A percentile compares a stretch with the other conserved stretches of the same genome.
Conservation (phyloP, 2,113 vertebrate species). For the Apeltes quadracus region DNA sequence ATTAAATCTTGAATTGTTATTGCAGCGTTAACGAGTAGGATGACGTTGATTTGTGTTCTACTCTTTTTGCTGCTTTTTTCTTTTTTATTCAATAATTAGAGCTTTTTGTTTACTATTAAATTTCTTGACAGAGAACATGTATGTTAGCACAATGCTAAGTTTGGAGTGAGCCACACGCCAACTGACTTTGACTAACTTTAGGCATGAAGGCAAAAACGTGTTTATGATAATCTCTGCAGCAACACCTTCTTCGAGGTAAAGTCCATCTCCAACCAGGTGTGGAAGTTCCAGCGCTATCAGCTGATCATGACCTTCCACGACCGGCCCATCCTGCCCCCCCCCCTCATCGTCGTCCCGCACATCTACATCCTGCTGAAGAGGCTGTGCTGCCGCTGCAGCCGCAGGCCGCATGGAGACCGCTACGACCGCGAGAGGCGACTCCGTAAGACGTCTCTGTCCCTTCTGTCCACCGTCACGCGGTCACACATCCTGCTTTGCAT, state of each 20-base stretch:
- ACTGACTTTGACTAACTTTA: too few relatives aligned
- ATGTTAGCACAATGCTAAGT: not conserved
- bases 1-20: too few relatives aligned
- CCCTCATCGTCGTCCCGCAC: constrained; percentile 93
- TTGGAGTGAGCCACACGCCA: too few relatives aligned
- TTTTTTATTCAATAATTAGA: too few relatives aligned
- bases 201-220: too few relatives aligned
- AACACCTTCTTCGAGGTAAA: constrained; percentile 99
- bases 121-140: not conserved
- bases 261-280: constrained; percentile 98
- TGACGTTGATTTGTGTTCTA: too few relatives aligned
- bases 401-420: constrained; percentile 82
- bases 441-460: too few relatives aligned
- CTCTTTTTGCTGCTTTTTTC: too few relatives aligned
- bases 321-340: constrained; percentile 92
- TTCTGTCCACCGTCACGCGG: too few relatives aligned
- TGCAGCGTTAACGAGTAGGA: too few relatives aligned
- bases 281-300: constrained; percentile 98
- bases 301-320: constrained; percentile 98
- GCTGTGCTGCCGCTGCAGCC: constrained; percentile 85
- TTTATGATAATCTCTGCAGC: constrained; percentile 69
- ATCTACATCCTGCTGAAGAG: constrained; percentile 86
- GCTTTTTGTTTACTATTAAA: too few relatives aligned
- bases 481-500: too few relatives aligned
- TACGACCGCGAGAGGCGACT: constrained; percentile 90